Evolutionary conservation across 2,113 vertebrate species (phyloP).

Genomic region (Psittacula cyanocephala): DNA sequence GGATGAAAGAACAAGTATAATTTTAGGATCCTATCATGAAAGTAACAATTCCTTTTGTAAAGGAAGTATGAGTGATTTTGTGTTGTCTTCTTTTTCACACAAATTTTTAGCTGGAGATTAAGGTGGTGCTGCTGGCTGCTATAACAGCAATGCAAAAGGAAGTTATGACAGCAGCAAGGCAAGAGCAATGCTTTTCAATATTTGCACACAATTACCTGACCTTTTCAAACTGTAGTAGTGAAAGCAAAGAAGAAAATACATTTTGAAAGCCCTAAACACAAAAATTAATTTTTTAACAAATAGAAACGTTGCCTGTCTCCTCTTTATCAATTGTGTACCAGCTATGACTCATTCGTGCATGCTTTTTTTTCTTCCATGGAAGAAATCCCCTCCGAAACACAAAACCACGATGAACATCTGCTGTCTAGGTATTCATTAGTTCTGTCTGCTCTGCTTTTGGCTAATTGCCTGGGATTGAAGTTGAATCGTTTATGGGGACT

Average conservation of each 20-base stretch:
- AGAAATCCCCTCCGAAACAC: slow-evolving; percentile 55
- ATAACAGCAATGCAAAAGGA: neutral
- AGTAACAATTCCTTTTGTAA: slow-evolving; percentile 4
- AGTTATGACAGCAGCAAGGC: neutral
- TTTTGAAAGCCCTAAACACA: slow-evolving; percentile 6
- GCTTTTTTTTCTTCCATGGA: slow-evolving; percentile 24
- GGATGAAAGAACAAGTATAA: slow-evolving; percentile 21
- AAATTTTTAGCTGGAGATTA: neutral
- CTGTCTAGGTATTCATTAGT: slow-evolving; percentile 68
- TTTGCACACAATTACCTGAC: slow-evolving; percentile 16
- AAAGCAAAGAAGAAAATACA: neutral
- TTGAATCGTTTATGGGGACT: slow-evolving; percentile 51
- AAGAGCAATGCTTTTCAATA: neutral
- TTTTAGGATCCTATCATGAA: neutral
- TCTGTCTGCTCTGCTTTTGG: slow-evolving; percentile 57
- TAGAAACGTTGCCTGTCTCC: slow-evolving; percentile 15
- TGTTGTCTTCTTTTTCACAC: neutral
- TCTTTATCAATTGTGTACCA: slow-evolving; percentile 32
- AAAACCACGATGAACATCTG: slow-evolving; percentile 62
- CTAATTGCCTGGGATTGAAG: slow-evolving; percentile 68
- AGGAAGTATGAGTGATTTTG: neutral
- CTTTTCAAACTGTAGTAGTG: neutral
- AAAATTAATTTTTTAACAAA: slow-evolving; percentile 26
- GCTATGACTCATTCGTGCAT: slow-evolving; percentile 29
- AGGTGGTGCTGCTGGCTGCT: neutral